Evolutionary conservation across 2,797 vertebrate species (phyloP).

Genomic region (Xiphorhynchus erythropygius): DNA sequence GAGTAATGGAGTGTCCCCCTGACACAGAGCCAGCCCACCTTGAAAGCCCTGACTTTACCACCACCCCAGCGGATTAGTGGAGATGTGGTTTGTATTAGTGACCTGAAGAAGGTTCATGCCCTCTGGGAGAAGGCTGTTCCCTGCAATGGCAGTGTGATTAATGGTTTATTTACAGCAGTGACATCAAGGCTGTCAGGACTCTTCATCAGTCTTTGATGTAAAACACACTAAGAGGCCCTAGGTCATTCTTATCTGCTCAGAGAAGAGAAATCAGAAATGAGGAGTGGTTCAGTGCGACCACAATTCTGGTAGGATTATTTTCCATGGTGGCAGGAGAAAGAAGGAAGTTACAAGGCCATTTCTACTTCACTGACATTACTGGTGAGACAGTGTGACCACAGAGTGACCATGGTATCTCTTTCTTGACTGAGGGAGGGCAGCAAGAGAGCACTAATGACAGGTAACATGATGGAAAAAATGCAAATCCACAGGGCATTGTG

Average conservation of each 20-base stretch:
- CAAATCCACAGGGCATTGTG: neutral
- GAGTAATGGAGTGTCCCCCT: constrained; percentile 60
- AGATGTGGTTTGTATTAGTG: constrained; percentile 85
- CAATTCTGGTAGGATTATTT: neutral
- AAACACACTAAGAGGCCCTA: constrained; percentile 80
- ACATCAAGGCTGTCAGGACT: constrained; percentile 81
- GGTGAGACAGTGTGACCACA: constrained; percentile 5
- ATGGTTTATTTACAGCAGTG: constrained; percentile 85
- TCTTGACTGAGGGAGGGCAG: neutral
- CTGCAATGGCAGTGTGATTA: constrained; percentile 80
- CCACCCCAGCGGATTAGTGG: constrained; percentile 48
- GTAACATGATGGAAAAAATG: neutral
- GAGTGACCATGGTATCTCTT: neutral
- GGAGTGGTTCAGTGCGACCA: constrained; percentile 9
- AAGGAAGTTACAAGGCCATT: constrained; percentile 3
- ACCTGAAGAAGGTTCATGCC: constrained; percentile 83
- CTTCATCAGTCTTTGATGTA: constrained; percentile 83
- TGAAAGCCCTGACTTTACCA: constrained; percentile 45
- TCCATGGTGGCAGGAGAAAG: neutral
- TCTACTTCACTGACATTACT: constrained; percentile 4
- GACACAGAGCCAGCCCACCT: constrained; percentile 59
- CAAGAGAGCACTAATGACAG: neutral
- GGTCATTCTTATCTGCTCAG: constrained; percentile 76
- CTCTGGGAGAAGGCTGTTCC: constrained; percentile 76
- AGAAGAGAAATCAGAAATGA: constrained; percentile 73